Base-by-base conservation (phyloP, 2,888 invertebrate species). In the Adineta ricciae region DNA sequence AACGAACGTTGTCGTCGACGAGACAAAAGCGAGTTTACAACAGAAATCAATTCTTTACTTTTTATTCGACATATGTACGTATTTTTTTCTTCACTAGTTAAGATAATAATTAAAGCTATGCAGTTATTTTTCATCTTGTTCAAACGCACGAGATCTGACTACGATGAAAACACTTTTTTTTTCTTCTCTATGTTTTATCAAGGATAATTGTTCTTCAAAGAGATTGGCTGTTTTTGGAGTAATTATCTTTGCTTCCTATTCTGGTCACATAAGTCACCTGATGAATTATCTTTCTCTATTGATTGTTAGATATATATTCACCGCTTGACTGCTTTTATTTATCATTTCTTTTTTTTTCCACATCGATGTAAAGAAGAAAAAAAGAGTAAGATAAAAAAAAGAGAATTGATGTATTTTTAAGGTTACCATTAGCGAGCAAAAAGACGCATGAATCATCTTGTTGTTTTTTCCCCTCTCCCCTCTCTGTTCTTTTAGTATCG, bases 21-120 rank as follows among this genome's bases (percentile, higher is more conserved):
- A 56, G 56, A 56, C 27, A 56, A 64, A 64, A 64, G 32, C 64
- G 64, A 64, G 64, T 64, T 64, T 64, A 64, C 32, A 64, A 64
- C 64, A 64, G 32, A 32, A 64, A 64, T 64, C 64, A 64, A 64
- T 64, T 64, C 32, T 64, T 64, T 46, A 46, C 27, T 64, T 64
- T 64, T 19, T 52, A 3, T 52, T 64, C 64, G 1, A 50, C 19
- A 50, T 64, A 64, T 32, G 19, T 64, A 11, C 16, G 64, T 64
- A 64, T 64, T 27, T 64, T 32, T 64, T 32, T 64, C 32, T 64
- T 32, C 32, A 64, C 27, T 32, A 64, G 64, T 64, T 64, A 32
- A 64, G 32, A 36, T 32, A 64, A 0, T 5, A 32, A 64, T 32
- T 32, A 32, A 3, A 64, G 19, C 32, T 2, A 32, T 32, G 16